Base-by-base conservation (phyloP, 2,888 invertebrate species). In the Camptogramma bilineatum region DNA sequence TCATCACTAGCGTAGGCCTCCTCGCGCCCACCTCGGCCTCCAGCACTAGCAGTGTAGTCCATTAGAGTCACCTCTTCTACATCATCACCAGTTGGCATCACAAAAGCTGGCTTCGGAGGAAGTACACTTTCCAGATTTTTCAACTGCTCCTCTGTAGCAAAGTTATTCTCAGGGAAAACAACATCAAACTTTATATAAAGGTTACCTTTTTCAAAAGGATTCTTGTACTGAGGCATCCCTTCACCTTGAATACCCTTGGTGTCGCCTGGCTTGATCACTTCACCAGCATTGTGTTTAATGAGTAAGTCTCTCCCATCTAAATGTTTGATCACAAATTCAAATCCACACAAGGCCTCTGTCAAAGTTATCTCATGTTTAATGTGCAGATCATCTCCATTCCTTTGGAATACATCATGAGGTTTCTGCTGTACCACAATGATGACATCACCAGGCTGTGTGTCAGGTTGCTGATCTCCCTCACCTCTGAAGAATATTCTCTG, bases 271-370 rank as follows among this genome's bases (percentile, higher is more conserved):
- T 96, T 96, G 69, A 99, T 95, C 17, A 98, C 96, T 74, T 96
- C 95, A 16, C 98, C 98, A 4, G 97, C 94, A 56, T 95, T 94
- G 75, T 96, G 96, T 83, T 94, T 95, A 59, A 99, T 94, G 57
- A 98, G 93, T 66, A 99, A 90, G 79, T 96, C 95, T 52, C 98
- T 94, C 0, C 97, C 98, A 91, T 99, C 98, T 74, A 99, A 94
- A 87, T 99, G 98, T 80, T 96, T 96, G n/a, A 99, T 90, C 53
- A 96, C 94, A 87, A 97, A 96, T 64, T 95, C 94, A 86, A 98
- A 97, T 5, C 99, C 99, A 90, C 98, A 98, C 9, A 99, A 91
- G 13, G 99, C 97, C 85, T 99, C 98, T 2, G 97, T 97, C 56
- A 99, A 88, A 47, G 95, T 95, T 47, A 99, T 95, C 63, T 94